phyloP scores from a whole-genome alignment of 2,888 invertebrate species.

The Meteorus cinctellus region DNA sequence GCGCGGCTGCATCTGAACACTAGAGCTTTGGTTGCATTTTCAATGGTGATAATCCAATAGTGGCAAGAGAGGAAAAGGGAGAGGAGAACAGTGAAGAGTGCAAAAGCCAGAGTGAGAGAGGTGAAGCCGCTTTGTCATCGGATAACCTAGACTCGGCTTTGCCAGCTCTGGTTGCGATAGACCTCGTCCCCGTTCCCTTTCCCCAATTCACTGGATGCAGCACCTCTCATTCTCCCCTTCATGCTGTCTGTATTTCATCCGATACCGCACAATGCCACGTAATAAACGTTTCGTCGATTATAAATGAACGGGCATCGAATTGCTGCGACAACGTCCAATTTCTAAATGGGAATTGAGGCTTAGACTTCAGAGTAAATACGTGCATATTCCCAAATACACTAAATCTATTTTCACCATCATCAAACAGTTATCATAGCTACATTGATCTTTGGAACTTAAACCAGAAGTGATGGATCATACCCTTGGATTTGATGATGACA shows the following conservation, averaged over 20 bases:
- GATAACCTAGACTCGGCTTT: conserved; percentile 71
- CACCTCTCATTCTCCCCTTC: conserved; percentile 34
- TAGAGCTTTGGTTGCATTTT: conserved; percentile 72
- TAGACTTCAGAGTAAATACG: conserved; percentile 5
- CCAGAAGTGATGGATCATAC: neutral
- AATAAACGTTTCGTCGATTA: conserved; percentile 62
- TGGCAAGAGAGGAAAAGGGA: conserved; percentile 39
- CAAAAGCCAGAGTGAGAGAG: conserved; percentile 28
- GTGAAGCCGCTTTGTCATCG: conserved; percentile 71
- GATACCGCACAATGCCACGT: conserved; percentile 55
- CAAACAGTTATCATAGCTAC: too few relatives aligned
- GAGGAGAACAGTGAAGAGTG: conserved; percentile 42
- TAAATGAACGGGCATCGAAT: conserved; percentile 57
- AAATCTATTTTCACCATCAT: too few relatives aligned
- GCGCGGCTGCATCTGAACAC: conserved; percentile 71
- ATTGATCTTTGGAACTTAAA: too few relatives aligned
- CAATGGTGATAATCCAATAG: conserved; percentile 69
- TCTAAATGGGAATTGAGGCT: conserved; percentile 5
- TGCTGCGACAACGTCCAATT: conserved; percentile 39
- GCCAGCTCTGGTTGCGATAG: conserved; percentile 65
- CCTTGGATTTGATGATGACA: neutral
- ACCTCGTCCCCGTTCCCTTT: conserved; percentile 46
- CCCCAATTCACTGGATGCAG: conserved; percentile 42
- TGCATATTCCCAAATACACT: conserved; percentile 12
- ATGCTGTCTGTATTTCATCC: conserved; percentile 52